Percentiles rank a stretch among this genome's conserved stretches.
Conservation (phyloP, 2,113 vertebrate genomes). For the Sinocyclocheilus anshuiensis region DNA sequence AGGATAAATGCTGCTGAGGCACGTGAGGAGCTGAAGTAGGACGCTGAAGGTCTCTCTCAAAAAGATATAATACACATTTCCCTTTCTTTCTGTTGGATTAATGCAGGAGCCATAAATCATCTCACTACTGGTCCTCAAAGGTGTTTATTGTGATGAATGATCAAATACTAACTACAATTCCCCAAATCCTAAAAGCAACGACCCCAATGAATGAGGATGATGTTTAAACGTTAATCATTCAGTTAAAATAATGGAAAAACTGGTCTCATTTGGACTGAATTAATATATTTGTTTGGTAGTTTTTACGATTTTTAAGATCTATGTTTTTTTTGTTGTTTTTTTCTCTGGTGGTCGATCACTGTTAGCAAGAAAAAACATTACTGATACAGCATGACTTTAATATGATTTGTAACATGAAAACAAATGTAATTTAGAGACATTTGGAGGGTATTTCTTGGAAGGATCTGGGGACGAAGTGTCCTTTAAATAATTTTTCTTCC, state of each 20-base stretch:
- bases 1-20: slow-evolving; percentile 46
- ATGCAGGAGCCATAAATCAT: slow-evolving; percentile 33
- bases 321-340: neutral
- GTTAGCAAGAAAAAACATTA: neutral
- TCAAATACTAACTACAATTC: neutral
- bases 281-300: neutral
- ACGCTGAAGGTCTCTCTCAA: neutral
- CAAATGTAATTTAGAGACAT: neutral
- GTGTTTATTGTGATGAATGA: slow-evolving; percentile 8
- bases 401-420: neutral
- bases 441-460: neutral
- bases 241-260: neutral
- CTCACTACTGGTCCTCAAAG: slow-evolving; percentile 1
- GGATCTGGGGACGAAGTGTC: no score
- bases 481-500: neutral
- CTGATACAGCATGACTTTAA: neutral
- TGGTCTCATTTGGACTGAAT: neutral
- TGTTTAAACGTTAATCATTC: slow-evolving; percentile 17
- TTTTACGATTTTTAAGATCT: neutral
- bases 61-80: slow-evolving; percentile 1
- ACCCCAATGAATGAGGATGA: slow-evolving; percentile 14
- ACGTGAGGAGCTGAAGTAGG: slow-evolving; percentile 42
- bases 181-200: neutral
- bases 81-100: slow-evolving; percentile 18
- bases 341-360: neutral